These are phyloP conservation scores for Bombus huntii DNA, from an alignment of 1,140 invertebrate species.

Conservation along the genomic window DNA sequence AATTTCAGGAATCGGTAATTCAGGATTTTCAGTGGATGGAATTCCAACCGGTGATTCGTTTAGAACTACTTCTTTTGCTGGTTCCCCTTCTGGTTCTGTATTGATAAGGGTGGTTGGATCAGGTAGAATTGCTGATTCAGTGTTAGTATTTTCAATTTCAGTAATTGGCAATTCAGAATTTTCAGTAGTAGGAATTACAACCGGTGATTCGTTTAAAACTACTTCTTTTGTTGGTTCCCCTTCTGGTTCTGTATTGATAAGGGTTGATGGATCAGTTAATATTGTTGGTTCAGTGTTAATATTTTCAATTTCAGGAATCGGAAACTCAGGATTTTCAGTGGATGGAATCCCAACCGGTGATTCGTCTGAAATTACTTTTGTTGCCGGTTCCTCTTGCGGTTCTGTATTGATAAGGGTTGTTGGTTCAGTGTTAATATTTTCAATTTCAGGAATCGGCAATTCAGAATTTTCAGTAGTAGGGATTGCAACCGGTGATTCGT, in stretches of 20 bases:
- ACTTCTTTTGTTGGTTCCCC: accelerated
- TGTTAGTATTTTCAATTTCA: background rate
- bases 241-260: background rate
- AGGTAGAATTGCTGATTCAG: background rate
- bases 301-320: accelerated
- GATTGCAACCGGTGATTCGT: accelerated
- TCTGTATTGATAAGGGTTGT: too few species aligned
- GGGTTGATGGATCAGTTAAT: too few species aligned
- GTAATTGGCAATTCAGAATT: accelerated
- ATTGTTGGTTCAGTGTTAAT: too few species aligned
- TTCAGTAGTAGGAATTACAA: accelerated
- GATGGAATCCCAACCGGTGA: accelerated
- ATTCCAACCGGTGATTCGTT: too few species aligned
- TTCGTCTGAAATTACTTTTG: too few species aligned
- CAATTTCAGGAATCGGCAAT: accelerated
- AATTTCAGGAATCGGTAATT: too few species aligned
- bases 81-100: too few species aligned
- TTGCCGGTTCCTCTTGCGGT: too few species aligned
- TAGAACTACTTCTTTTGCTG: too few species aligned
- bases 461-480: accelerated
- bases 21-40: too few species aligned
- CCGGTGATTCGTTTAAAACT: accelerated
- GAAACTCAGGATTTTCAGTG: accelerated
- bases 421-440: too few species aligned
- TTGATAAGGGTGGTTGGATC: too few species aligned